Base-by-base conservation (phyloP, 1,140 invertebrate species). In the Bombus confusus region DNA sequence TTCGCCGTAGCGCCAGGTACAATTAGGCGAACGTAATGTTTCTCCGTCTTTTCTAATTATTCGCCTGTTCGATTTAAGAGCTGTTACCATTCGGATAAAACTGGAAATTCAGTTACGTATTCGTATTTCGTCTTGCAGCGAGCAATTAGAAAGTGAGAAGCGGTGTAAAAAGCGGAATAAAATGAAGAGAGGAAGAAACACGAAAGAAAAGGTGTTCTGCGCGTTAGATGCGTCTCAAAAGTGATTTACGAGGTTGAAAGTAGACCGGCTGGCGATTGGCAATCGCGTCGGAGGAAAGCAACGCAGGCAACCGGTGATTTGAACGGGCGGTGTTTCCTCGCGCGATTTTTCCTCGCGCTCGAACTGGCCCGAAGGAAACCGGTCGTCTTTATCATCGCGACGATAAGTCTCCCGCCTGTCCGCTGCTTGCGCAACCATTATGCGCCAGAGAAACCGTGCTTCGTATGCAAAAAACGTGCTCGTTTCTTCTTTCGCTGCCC, bases 401-500 rank as follows among this genome's bases (percentile, higher is more conserved):
- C 81, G 84, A 93, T 91, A 88, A 91, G 87, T 89, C 80, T 22
- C 89, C 91, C 89, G 87, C 64, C 90, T 86, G 89, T 85, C 75
- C 59, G 90, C 92, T 88, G 87, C 68, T 91, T 86, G 89, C 88
- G 76, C 74, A 79, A 69, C 73, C 69, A 90, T 90, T 89, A 87
- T 84, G 83, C 85, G 59, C 31, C 73, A 76, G 76, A 88, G 86
- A 86, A 72, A 57, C 77, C 64, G 41, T 85, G 41, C 69, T 41
- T 59, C 69, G 78, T 64, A 83, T 86, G 80, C 73, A 82, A 86
- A 86, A 83, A 47, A 34, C 71, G 64, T 83, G 47, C 73, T 37
- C 62, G 64, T 66, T 85, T 43, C 52, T 37, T 85, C 74, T 22
- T 34, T 47, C 37, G 28, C 22, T 2, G 2, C 13, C 28, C 59